Evolutionary conservation across 2,888 invertebrate genomes (phyloP), one percentile per base, ranked within the genome.

Genomic region (Macrophya alboannulata): DNA sequence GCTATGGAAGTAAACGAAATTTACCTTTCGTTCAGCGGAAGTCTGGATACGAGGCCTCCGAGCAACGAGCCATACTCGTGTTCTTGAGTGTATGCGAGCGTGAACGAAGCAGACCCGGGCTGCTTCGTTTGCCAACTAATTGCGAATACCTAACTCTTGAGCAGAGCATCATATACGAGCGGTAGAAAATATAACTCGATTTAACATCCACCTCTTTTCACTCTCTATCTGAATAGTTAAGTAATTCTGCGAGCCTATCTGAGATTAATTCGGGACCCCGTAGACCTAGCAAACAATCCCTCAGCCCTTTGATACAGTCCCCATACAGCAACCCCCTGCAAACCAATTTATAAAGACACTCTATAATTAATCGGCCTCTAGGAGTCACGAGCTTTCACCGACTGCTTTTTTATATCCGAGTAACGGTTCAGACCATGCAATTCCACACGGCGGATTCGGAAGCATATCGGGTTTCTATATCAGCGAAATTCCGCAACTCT

Each of bases 1-100:
- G 72, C 43, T 74, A 74, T 45, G 72, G 43, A 74, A 74, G 72
- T 45, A 17, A 74, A 74, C 15, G 72, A 74, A 74, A 74, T 74
- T 74, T 74, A 74, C 45, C 72, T 43, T 74, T 74, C 45, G 72
- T 74, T 74, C 45, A 45, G 25, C 72, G 43, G 45, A 74, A 45
- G 72, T 74, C 72, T 74, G 72, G 45, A 74, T 74, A 74, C 72
- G 51, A 77, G 31, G 31, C 51, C 48, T 77, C 51, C 31, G 40
- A 31, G 51, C 25, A 51, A 77, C 51, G 31, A 17, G 12, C 51
- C 51, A 45, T 45, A 45, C 21, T 74, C 74, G 48, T 77, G 25
- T 51, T 31, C 21, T 77, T 48, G 51, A 51, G 76, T 77, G 76
- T 48, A 51, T 51, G 76, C 31, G 12, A 74, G 72, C 72, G 45